Percentiles rank a stretch among this genome's conserved stretches.
phyloP scores from a whole-genome alignment of 2,113 vertebrate genomes.

The Oenanthe oenanthe region DNA sequence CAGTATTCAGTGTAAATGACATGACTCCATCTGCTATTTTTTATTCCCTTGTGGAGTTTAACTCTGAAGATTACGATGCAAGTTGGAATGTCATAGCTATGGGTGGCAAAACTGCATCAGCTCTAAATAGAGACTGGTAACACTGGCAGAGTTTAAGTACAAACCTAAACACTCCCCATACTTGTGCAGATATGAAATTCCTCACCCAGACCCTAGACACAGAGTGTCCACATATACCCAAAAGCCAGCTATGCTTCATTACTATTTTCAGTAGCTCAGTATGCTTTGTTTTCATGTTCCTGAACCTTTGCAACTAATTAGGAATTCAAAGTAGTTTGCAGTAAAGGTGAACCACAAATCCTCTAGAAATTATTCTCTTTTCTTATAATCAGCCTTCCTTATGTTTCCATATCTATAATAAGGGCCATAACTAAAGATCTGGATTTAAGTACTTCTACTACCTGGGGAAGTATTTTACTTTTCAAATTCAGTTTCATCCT shows the following conservation, averaged over 20 bases:
- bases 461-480: background rate
- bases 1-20: slow-evolving; percentile 23
- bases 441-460: background rate
- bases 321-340: background rate
- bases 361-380: background rate
- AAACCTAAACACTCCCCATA: background rate
- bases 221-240: background rate
- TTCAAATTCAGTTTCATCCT: background rate
- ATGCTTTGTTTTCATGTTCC: background rate
- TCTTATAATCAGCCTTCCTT: background rate
- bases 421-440: background rate
- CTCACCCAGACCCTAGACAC: background rate
- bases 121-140: background rate
- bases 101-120: background rate
- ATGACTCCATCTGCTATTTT: slow-evolving; percentile 26
- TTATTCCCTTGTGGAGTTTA: background rate
- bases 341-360: background rate
- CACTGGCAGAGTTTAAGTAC: background rate
- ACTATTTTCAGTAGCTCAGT: background rate
- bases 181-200: background rate
- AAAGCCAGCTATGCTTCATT: background rate
- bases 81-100: background rate
- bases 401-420: background rate
- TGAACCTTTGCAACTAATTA: background rate
- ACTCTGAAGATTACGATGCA: background rate